Base-by-base conservation (phyloP, 2,113 vertebrate species). In the Actinemys pallida region DNA sequence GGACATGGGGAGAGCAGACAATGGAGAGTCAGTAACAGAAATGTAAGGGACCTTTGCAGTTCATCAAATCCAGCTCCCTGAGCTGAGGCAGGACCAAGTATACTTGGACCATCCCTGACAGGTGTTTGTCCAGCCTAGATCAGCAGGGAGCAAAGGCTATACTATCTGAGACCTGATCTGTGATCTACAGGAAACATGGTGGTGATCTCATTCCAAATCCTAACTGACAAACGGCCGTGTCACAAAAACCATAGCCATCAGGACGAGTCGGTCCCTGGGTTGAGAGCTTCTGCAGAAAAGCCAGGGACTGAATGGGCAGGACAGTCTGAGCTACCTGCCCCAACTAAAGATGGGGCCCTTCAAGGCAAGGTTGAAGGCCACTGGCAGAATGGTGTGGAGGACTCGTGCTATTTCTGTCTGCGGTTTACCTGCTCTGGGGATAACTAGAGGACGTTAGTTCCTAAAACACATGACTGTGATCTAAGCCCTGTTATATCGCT, bases 331-430 rank as follows among this genome's bases (percentile, higher is more conserved):
- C 31, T 72, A 76, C 24, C 42, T 76, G 72, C 42, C 24, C 12
- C 8, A 49, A 27, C 47, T 5, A 42, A 39, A 56, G 52, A 56
- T 19, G 10, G n/a, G 39, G 4, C 42, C 42, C n/a, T n/a, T 14
- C 2, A 10, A 35, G 17, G 47, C 45, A n/a, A 2, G 12, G 45
- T 42, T 59, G 6, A 54, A 1, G 1, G 31, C 29, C 13, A 5
- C 16, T 5, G 10, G 35, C 50, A n/a, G 50, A 0, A 17, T 27
- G 2, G 0, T 0, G 14, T 65, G 24, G 53, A 85, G 52, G n/a
- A 47, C 22, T 0, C 0, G 42, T 57, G 35, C 65, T 69, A 69
- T 76, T 76, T 76, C 24, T 42, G 72, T 45, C 42, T 76, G 75
- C 31, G 14, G 2, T 47, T 49, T 57, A 59, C 31, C 47, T 8